Evolutionary conservation across 2,888 invertebrate species (phyloP).

Genomic region (Drosophila tanythrix): DNA sequence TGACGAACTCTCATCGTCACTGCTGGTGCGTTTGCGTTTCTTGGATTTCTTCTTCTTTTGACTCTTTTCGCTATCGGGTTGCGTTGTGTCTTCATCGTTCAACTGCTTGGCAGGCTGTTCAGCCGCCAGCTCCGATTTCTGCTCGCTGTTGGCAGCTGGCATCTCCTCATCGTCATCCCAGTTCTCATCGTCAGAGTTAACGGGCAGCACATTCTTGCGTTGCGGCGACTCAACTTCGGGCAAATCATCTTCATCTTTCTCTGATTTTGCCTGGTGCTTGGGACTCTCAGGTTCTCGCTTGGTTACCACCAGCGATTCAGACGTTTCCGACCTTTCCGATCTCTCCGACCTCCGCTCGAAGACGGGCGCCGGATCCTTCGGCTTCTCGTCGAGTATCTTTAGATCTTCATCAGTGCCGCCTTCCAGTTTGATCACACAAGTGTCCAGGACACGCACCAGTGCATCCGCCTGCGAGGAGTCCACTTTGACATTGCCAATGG

Average conservation of each 20-base stretch:
- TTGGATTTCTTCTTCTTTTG: slow-evolving; percentile 62
- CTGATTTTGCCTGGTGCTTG: slow-evolving; percentile 57
- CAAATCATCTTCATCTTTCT: slow-evolving; percentile 51
- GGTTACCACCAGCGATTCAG: slow-evolving; percentile 27
- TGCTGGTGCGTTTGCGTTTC: slow-evolving; percentile 75
- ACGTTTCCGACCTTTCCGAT: slow-evolving; percentile 40
- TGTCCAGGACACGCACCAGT: slow-evolving; percentile 95
- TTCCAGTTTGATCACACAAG: slow-evolving; percentile 98
- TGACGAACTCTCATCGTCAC: slow-evolving; percentile 78
- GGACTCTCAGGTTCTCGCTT: slow-evolving; percentile 77
- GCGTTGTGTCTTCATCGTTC: slow-evolving; percentile 46
- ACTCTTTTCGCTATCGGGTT: slow-evolving; percentile 36
- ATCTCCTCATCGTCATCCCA: slow-evolving; percentile 73
- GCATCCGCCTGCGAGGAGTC: slow-evolving; percentile 94
- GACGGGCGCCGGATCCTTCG: slow-evolving; percentile 69
- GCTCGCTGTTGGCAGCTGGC: slow-evolving; percentile 57
- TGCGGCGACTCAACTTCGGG: slow-evolving; percentile 78
- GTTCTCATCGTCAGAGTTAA: slow-evolving; percentile 81
- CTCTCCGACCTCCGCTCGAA: slow-evolving; percentile 66
- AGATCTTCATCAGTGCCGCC: slow-evolving; percentile 96
- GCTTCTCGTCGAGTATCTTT: slow-evolving; percentile 91
- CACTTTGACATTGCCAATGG: slow-evolving; percentile 91
- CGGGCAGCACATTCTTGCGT: slow-evolving; percentile 33
- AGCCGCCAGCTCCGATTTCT: background rate
- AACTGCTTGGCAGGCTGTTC: slow-evolving; percentile 38